Conservation (phyloP, 2,113 vertebrate genomes). For the Gambusia affinis region DNA sequence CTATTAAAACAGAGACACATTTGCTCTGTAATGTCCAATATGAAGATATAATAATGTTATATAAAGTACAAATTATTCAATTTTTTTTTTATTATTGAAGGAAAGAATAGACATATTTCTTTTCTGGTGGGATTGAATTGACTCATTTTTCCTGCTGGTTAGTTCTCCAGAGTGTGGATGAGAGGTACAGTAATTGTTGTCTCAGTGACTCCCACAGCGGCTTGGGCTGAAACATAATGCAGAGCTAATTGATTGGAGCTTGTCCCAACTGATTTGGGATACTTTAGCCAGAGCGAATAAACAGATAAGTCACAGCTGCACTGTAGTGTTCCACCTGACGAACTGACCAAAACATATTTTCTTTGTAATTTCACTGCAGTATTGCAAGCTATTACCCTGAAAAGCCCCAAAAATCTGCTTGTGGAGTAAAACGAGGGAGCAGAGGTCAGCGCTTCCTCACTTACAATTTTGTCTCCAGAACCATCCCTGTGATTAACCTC, state of each 20-base stretch:
- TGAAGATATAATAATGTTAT: background rate
- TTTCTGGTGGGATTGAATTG: background rate
- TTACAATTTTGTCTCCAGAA: constrained; percentile 29
- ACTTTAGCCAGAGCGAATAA: constrained; percentile 41
- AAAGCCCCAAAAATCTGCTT: constrained; percentile 28
- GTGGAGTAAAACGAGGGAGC: constrained; percentile 20
- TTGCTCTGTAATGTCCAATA: background rate
- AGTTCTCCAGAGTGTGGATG: constrained; percentile 15
- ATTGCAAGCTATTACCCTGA: background rate
- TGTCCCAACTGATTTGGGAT: constrained; percentile 45
- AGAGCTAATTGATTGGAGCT: constrained; percentile 65
- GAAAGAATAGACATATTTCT: background rate
- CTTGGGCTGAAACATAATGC: constrained; percentile 56
- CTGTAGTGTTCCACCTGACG: background rate
- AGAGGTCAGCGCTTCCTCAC: constrained; percentile 34
- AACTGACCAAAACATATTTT: background rate
- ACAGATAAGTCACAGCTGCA: constrained; percentile 5
- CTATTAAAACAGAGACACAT: background rate
- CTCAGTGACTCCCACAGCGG: constrained; percentile 42
- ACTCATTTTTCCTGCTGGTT: constrained; percentile 30
- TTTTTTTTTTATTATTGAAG: background rate
- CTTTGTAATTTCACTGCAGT: constrained; percentile 4
- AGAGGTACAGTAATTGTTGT: constrained; percentile 44
- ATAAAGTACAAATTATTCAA: background rate
- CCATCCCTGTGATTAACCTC: constrained; percentile 46